Conservation (phyloP, 2,888 invertebrate species). For the Idaea aversata region DNA sequence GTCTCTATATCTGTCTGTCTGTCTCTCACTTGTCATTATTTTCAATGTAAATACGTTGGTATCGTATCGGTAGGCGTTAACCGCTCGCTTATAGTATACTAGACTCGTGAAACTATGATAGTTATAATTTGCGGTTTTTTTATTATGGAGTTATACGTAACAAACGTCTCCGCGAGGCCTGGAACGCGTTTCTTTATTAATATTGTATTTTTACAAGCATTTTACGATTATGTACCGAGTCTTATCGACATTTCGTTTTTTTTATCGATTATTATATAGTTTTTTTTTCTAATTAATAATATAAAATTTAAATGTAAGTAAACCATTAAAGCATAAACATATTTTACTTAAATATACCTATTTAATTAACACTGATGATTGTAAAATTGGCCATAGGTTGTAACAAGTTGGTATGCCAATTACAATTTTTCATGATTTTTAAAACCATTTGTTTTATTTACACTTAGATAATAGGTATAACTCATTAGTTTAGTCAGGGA, state of each 20-base stretch:
- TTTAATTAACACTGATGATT: constrained; percentile 80
- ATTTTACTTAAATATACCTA: constrained; percentile 80
- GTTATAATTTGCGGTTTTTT: constrained; percentile 71
- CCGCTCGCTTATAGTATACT: constrained; percentile 19
- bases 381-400: constrained; percentile 80
- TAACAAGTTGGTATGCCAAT: constrained; percentile 80
- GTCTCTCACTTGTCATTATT: background rate
- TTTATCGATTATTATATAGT: constrained; percentile 66
- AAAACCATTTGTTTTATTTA: constrained; percentile 63
- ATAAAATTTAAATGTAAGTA: constrained; percentile 79
- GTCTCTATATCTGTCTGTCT: background rate
- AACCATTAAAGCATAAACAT: constrained; percentile 79
- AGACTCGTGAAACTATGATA: constrained; percentile 35
- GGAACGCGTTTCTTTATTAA: constrained; percentile 42
- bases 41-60: constrained; percentile 6
- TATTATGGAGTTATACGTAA: constrained; percentile 54
- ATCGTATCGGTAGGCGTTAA: background rate
- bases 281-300: constrained; percentile 72
- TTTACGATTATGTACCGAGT: constrained; percentile 68
- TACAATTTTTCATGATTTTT: constrained; percentile 81
- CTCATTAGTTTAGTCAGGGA: too few relatives aligned
- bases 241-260: constrained; percentile 62
- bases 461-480: too few relatives aligned
- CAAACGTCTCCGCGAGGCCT: constrained; percentile 37
- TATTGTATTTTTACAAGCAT: constrained; percentile 59